Evolutionary conservation across 1,140 invertebrate species (phyloP).

Genomic region (Dendrolimus punctatus): DNA sequence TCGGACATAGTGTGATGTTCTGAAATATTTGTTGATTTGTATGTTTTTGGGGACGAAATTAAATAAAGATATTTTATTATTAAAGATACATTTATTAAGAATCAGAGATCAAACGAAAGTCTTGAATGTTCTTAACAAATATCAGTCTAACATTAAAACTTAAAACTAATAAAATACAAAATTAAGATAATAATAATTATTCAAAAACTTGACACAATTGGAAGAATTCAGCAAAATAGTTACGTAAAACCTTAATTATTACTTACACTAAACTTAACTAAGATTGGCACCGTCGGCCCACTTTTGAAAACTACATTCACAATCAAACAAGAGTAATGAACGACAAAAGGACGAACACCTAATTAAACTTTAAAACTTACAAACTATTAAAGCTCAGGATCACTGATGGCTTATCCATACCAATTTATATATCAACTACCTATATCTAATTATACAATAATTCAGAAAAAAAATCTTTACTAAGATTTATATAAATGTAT

Average conservation of each 20-base stretch:
- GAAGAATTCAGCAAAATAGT: constrained; percentile 28
- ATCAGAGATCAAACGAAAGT: constrained; percentile 69
- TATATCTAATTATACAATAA: too few relatives aligned
- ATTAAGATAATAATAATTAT: constrained; percentile 14
- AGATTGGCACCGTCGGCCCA: constrained; percentile 65
- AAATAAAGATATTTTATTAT: constrained; percentile 14
- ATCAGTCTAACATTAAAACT: constrained; percentile 37
- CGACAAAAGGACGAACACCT: constrained; percentile 11
- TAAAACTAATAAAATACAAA: constrained; percentile 9
- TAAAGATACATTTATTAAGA: constrained; percentile 51
- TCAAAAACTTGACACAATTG: constrained; percentile 26
- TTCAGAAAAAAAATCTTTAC: too few relatives aligned
- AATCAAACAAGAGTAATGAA: constrained; percentile 16
- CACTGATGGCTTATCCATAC: constrained; percentile 22
- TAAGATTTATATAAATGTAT: too few relatives aligned
- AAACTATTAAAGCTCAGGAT: constrained; percentile 51
- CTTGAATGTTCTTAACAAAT: constrained; percentile 46
- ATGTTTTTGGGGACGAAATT: constrained; percentile 9
- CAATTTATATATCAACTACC: constrained; percentile 4
- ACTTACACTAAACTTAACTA: constrained; percentile 25
- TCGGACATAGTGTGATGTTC: too few relatives aligned
- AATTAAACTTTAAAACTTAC: constrained; percentile 20
- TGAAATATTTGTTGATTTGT: too few relatives aligned
- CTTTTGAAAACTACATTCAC: constrained; percentile 22
- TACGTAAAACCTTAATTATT: constrained; percentile 15